A percentile compares a stretch with the other conserved stretches of the same genome.
Conservation (phyloP, 1,140 invertebrate species). For the Dendrolimus kikuchii region DNA sequence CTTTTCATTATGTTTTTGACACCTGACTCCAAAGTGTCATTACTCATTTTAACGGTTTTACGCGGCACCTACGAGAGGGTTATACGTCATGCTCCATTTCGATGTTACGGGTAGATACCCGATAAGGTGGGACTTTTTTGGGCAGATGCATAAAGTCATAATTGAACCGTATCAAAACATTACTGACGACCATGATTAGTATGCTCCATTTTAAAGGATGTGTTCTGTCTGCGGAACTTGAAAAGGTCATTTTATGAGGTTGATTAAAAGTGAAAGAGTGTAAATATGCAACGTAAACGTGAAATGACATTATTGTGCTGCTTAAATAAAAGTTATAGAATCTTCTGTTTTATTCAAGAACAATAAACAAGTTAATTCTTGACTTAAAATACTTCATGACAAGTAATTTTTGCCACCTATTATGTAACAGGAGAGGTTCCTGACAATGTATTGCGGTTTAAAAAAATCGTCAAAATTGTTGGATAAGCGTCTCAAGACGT, state of each 20-base stretch:
- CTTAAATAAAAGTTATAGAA: too few species aligned
- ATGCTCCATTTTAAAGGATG: background rate
- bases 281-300: too few species aligned
- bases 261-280: too few species aligned
- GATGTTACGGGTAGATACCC: slow-evolving; percentile 57
- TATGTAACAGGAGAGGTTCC: too few species aligned
- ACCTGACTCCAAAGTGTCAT: slow-evolving; percentile 36
- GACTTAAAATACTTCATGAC: too few species aligned
- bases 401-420: too few species aligned
- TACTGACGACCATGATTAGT: slow-evolving; percentile 24
- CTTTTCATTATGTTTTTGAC: slow-evolving; percentile 26
- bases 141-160: slow-evolving; percentile 58
- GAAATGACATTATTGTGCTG: too few species aligned
- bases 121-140: slow-evolving; percentile 40
- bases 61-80: slow-evolving; percentile 53
- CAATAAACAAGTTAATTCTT: too few species aligned
- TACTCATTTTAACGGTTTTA: slow-evolving; percentile 67
- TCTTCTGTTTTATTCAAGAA: too few species aligned
- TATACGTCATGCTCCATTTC: slow-evolving; percentile 50
- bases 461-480: too few species aligned
- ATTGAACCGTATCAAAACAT: slow-evolving; percentile 67
- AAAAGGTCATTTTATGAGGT: background rate
- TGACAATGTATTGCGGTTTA: too few species aligned
- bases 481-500: too few species aligned
- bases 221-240: background rate